Conservation (phyloP, 2,888 invertebrate genomes). For the Corbicula japonica region DNA sequence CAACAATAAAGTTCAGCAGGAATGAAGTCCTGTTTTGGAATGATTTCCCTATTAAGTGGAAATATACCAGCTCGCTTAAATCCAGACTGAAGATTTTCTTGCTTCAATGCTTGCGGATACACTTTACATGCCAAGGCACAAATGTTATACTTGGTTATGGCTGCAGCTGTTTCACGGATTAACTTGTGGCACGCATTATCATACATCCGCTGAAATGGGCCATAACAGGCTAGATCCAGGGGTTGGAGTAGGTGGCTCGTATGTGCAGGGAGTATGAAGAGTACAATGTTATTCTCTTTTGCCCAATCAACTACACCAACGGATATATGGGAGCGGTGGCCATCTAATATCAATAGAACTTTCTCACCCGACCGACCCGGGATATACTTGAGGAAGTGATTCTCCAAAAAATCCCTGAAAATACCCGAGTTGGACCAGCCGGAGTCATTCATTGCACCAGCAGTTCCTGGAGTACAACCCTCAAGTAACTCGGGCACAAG, state of each 20-base stretch:
- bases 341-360: conserved; percentile 36
- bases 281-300: conserved; percentile 23
- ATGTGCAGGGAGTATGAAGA: too few species aligned
- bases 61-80: conserved; percentile 24
- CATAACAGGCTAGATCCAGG: conserved; percentile 28
- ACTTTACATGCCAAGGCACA: conserved; percentile 33
- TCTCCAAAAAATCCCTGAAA: too few species aligned
- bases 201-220: conserved; percentile 35
- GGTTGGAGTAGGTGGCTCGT: conserved; percentile 29
- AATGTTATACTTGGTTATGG: conserved; percentile 20
- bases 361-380: conserved; percentile 13
- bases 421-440: too few species aligned
- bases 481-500: too few species aligned
- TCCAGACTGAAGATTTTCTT: conserved; percentile 29
- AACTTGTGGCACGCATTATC: conserved; percentile 23
- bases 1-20: too few species aligned
- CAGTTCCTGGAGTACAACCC: too few species aligned
- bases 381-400: too few species aligned
- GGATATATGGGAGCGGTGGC: conserved; percentile 18
- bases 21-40: conserved; percentile 13
- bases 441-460: too few species aligned
- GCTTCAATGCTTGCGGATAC: neutral
- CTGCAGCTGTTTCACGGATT: conserved; percentile 8
- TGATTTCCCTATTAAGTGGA: conserved; percentile 2
- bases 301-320: conserved; percentile 35